phyloP scores from a whole-genome alignment of 2,113 vertebrate species.

The Alouatta palliata region DNA sequence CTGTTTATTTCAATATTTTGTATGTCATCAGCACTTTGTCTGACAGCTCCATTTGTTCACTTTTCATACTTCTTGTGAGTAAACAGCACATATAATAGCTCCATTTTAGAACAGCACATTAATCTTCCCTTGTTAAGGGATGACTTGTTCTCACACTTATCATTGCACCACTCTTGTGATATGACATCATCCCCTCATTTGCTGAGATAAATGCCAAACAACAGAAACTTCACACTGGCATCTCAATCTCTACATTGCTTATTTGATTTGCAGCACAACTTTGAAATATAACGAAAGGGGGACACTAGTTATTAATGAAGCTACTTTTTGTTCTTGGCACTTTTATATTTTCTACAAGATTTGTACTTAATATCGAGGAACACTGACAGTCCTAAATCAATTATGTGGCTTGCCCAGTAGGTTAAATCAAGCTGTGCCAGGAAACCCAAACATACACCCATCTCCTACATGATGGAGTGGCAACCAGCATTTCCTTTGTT shows the following conservation, averaged over 20 bases:
- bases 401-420: neutral
- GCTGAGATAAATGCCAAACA: conserved; percentile 40
- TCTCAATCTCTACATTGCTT: conserved; percentile 41
- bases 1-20: conserved; percentile 76
- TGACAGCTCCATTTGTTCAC: conserved; percentile 66
- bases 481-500: neutral
- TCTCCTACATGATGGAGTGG: no score
- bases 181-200: conserved; percentile 64
- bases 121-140: conserved; percentile 69
- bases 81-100: conserved; percentile 59
- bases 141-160: conserved; percentile 39
- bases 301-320: neutral
- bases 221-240: neutral
- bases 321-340: neutral
- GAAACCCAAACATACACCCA: neutral
- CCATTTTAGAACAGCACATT: conserved; percentile 46
- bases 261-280: neutral
- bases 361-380: neutral
- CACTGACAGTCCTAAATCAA: neutral
- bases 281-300: neutral
- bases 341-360: conserved; percentile 8
- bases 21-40: conserved; percentile 60
- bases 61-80: conserved; percentile 68
- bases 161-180: conserved; percentile 58
- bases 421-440: neutral